Conservation (phyloP, 2,888 invertebrate species). For the Agonopterix heracliana region DNA sequence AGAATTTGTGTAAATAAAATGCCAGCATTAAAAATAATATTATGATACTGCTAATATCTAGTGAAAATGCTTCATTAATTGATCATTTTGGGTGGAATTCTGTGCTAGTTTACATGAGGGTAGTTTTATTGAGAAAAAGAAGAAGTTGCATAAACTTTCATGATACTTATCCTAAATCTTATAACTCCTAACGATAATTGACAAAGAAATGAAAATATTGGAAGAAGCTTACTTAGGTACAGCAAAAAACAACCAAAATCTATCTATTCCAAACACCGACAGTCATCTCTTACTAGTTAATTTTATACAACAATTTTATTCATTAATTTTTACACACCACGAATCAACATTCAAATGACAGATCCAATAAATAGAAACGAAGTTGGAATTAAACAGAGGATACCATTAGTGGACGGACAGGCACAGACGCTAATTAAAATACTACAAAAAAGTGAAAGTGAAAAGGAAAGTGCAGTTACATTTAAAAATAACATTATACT, state of each 20-base stretch:
- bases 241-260: conserved; percentile 50
- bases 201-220: conserved; percentile 42
- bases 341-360: conserved; percentile 39
- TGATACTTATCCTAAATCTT: conserved; percentile 31
- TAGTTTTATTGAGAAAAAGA: background rate
- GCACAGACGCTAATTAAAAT: conserved; percentile 49
- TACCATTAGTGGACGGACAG: conserved; percentile 64
- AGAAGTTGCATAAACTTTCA: background rate
- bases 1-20: conserved; percentile 25
- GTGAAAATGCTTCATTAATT: conserved; percentile 6
- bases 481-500: conserved; percentile 9
- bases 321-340: conserved; percentile 44
- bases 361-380: conserved; percentile 18
- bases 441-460: conserved; percentile 19
- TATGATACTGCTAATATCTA: background rate
- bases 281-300: conserved; percentile 57
- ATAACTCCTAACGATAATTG: conserved; percentile 46
- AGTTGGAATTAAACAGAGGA: conserved; percentile 31
- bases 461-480: conserved; percentile 13
- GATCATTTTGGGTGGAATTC: background rate
- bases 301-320: conserved; percentile 55
- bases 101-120: background rate
- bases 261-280: conserved; percentile 51
- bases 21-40: conserved; percentile 11
- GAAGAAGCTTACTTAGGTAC: conserved; percentile 54